phyloP scores from a whole-genome alignment of 2,888 invertebrate species.

The Drosophila paramelanica region DNA sequence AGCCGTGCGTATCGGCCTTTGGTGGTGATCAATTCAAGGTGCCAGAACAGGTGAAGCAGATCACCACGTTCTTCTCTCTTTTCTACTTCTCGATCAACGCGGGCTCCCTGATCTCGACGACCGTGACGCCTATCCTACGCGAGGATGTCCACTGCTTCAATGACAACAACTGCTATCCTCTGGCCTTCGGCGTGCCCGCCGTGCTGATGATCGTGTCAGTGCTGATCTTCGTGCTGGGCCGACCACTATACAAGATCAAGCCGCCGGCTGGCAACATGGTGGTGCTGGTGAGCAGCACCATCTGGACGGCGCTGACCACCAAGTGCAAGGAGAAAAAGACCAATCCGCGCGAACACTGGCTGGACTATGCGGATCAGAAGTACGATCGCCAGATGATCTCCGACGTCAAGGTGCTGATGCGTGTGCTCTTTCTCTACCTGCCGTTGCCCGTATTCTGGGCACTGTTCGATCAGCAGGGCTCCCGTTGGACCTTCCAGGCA shows the following conservation, averaged over 20 bases:
- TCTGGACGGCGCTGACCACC: slow-evolving; percentile 86
- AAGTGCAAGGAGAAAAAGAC: slow-evolving; percentile 79
- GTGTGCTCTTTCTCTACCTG: slow-evolving; percentile 92
- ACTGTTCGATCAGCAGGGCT: slow-evolving; percentile 97
- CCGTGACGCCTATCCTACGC: slow-evolving; percentile 94
- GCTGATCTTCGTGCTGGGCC: slow-evolving; percentile 92
- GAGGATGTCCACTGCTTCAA: slow-evolving; percentile 92
- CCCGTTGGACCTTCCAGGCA: slow-evolving; percentile 97
- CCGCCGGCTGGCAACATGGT: slow-evolving; percentile 93
- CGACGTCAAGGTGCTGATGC: slow-evolving; percentile 91
- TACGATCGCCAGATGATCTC: slow-evolving; percentile 86
- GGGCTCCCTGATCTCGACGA: slow-evolving; percentile 94
- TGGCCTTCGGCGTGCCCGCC: slow-evolving; percentile 96
- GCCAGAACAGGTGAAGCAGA: slow-evolving; percentile 91
- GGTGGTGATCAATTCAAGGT: slow-evolving; percentile 97
- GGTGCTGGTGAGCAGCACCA: slow-evolving; percentile 88
- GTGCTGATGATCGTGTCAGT: slow-evolving; percentile 93
- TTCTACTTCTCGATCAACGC: slow-evolving; percentile 98
- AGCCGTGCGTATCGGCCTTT: slow-evolving; percentile 97
- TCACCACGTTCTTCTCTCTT: slow-evolving; percentile 95
- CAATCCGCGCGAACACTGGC: slow-evolving; percentile 90
- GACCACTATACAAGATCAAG: slow-evolving; percentile 90
- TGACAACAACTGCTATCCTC: slow-evolving; percentile 91
- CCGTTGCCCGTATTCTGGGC: slow-evolving; percentile 99
- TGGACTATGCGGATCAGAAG: slow-evolving; percentile 90